Percentiles rank a stretch among this genome's conserved stretches.
phyloP scores from a whole-genome alignment of 2,797 vertebrate genomes.

The Parauchenoglanis punctatus region DNA sequence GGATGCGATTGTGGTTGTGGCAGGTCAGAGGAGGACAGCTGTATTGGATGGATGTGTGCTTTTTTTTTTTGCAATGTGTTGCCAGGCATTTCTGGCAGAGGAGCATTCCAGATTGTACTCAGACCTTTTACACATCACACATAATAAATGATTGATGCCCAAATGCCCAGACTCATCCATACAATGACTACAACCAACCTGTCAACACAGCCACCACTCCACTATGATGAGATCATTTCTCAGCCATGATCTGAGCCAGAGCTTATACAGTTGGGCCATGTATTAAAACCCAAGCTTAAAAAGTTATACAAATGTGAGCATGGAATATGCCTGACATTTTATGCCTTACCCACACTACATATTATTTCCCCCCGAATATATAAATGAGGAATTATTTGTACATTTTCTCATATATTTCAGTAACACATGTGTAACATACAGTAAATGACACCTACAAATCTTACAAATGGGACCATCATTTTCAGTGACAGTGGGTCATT shows the following conservation, averaged over 20 bases:
- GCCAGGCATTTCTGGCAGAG: neutral
- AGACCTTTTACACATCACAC: neutral
- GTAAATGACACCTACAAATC: neutral
- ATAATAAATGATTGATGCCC: neutral
- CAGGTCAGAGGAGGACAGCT: slow-evolving; percentile 41
- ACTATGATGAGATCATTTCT: neutral
- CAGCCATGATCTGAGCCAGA: neutral
- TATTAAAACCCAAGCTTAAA: neutral
- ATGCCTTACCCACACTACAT: neutral
- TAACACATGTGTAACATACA: neutral
- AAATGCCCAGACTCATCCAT: neutral
- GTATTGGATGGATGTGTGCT: slow-evolving; percentile 34
- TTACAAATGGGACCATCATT: neutral
- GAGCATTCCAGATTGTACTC: slow-evolving; percentile 2
- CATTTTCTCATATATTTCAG: neutral
- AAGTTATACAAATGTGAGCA: neutral
- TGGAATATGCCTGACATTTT: neutral
- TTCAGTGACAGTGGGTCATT: neutral
- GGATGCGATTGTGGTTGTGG: slow-evolving; percentile 47
- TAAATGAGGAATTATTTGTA: neutral
- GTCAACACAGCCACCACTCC: neutral
- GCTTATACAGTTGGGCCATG: neutral
- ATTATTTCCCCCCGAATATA: neutral
- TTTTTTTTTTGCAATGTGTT: slow-evolving; percentile 7
- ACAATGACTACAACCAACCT: neutral